Percentiles rank a stretch among this genome's conserved stretches.
These are phyloP conservation scores for Salvelinus namaycush DNA, from an alignment of 2,113 vertebrate species.

Conservation along the genomic window DNA sequence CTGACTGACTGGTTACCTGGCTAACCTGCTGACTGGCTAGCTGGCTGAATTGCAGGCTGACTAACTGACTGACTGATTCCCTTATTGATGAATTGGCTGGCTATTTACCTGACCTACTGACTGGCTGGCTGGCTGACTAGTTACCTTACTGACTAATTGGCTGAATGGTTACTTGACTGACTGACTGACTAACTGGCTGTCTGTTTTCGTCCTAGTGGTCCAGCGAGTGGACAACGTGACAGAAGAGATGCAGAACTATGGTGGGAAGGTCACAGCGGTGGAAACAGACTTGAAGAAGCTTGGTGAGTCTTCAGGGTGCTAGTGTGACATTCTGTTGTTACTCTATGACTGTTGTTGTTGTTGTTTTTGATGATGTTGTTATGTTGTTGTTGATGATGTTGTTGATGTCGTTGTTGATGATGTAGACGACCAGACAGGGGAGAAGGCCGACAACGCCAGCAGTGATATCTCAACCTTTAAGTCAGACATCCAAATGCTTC, in stretches of 20 bases:
- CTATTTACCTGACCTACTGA: too few relatives aligned
- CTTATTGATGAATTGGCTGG: too few relatives aligned
- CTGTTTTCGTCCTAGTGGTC: constrained; percentile 80
- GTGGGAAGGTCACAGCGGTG: constrained; percentile 87
- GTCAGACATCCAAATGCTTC: constrained; percentile 83
- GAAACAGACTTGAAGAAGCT: constrained; percentile 91
- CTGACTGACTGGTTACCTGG: too few relatives aligned
- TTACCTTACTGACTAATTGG: too few relatives aligned
- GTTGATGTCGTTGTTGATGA: constrained; percentile 9
- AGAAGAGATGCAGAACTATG: constrained; percentile 89
- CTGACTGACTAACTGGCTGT: not conserved
- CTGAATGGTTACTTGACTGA: not conserved
- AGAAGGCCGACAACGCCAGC: constrained; percentile 86
- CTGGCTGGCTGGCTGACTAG: too few relatives aligned
- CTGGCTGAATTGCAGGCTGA: too few relatives aligned
- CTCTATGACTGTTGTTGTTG: not conserved
- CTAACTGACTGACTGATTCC: too few relatives aligned
- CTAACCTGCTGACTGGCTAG: too few relatives aligned
- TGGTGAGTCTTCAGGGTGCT: constrained; percentile 72
- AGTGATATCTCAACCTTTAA: constrained; percentile 88
- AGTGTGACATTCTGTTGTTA: not conserved
- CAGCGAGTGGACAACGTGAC: constrained; percentile 94
- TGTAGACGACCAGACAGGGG: constrained; percentile 85
- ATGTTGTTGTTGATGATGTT: constrained; percentile 15
- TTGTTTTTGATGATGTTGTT: not conserved